Evolutionary conservation across 1,140 invertebrate genomes (phyloP), one percentile per base, ranked within the genome.

Genomic region (Pinna nobilis): DNA sequence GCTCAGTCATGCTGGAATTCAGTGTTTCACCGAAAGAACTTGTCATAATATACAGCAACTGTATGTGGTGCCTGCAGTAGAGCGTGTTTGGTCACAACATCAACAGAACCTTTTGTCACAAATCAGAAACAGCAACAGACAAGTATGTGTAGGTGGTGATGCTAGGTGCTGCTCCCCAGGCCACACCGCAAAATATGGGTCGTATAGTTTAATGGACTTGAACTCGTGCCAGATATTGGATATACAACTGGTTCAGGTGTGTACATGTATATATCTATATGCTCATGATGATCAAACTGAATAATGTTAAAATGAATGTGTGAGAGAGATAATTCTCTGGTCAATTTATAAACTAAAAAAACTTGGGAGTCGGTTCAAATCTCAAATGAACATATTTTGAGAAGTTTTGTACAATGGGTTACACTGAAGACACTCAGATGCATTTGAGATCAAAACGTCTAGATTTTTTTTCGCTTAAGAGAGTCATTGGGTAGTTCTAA

Each of bases 111-210:
- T 25, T 5, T 28, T 57, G 30, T 28, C 23, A 30, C 18, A 5
- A 3, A 25, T 23, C 20, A 20, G 30, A 28, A 28, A 23, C 2
- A 32, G 30, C 18, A 57, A 57, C 3, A n/a, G n/a, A n/a, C n/a
- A n/a, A n/a, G 53, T 57, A 2, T 25, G 30, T 25, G 53, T 28
- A 4, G 64, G 50, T 39, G 47, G 50, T 39, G 64, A 67, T 67
- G 47, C n/a, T 9, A 32, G 50, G 33, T 67, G n/a, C 23, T 67
- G 50, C 15, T 35, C 50, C 7, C 50, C 50, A 67, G 47, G 64
- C 51, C n/a, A n/a, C n/a, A n/a, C n/a, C n/a, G n/a, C n/a, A n/a
- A n/a, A 53, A 18, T 67, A 53, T 53, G 6, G 3, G 5, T 37
- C 30, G 6, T 53, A 51, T 18, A 37, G 5, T 20, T 35, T 67